A percentile compares a stretch with the other conserved stretches of the same genome.
Evolutionary conservation across 2,113 vertebrate species (phyloP).

Genomic region (Scartelaos histophorus): DNA sequence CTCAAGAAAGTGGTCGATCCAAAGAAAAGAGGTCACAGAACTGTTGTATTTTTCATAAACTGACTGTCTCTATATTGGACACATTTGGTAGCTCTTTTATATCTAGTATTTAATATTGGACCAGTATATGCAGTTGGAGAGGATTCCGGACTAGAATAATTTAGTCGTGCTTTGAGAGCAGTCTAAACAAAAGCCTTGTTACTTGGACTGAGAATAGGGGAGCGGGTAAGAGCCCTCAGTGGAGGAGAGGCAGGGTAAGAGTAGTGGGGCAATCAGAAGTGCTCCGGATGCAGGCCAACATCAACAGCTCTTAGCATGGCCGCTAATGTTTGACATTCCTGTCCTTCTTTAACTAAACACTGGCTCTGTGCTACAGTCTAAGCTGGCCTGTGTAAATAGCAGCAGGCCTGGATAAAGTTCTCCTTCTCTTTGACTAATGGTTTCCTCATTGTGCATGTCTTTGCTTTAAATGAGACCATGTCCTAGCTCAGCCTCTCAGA

Average conservation of each 20-base stretch:
- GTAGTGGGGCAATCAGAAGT: conserved; percentile 70
- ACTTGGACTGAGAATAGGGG: conserved; percentile 64
- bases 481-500: conserved; percentile 40
- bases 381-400: conserved; percentile 65
- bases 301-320: conserved; percentile 74
- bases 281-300: conserved; percentile 72
- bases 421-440: conserved; percentile 69
- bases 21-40: background rate
- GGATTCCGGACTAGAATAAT: conserved; percentile 75
- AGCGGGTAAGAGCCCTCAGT: conserved; percentile 70
- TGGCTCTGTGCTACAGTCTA: conserved; percentile 62
- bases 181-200: conserved; percentile 69
- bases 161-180: conserved; percentile 68
- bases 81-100: conserved; percentile 26
- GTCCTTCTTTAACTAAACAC: conserved; percentile 74
- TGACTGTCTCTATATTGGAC: background rate
- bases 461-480: conserved; percentile 43
- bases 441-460: conserved; percentile 66
- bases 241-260: conserved; percentile 60
- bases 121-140: conserved; percentile 70
- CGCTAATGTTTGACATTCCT: conserved; percentile 76
- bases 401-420: conserved; percentile 52
- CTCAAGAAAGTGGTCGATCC: conserved; percentile 13
- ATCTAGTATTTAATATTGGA: conserved; percentile 39
- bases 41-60: no score